Conservation (phyloP, 2,113 vertebrate species). For the Procavia capensis region DNA sequence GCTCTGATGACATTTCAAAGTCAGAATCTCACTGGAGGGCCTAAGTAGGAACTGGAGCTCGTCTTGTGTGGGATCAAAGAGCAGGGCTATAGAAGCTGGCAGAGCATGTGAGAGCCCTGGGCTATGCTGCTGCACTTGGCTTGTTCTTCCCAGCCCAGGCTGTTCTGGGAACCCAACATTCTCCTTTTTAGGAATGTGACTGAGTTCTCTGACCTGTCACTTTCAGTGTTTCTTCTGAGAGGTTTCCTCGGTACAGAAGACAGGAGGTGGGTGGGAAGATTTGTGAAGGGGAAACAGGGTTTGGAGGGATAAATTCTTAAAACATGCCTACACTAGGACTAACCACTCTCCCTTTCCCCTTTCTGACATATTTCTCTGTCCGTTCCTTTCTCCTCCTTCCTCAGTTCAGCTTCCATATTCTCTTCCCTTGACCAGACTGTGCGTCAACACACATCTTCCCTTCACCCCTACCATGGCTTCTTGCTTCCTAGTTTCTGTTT, state of each 20-base stretch:
- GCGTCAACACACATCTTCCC: background rate
- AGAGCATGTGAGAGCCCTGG: background rate
- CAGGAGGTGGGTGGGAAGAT: background rate
- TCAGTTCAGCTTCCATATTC: background rate
- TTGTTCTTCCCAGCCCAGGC: background rate
- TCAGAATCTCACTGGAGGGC: background rate
- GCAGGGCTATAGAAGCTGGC: background rate
- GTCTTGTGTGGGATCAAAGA: background rate
- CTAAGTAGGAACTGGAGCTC: background rate
- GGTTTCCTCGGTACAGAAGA: background rate
- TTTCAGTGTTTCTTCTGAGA: background rate
- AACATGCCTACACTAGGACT: background rate
- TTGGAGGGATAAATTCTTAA: background rate
- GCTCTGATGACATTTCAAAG: background rate
- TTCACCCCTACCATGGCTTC: background rate
- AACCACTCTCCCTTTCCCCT: background rate
- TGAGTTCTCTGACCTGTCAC: background rate
- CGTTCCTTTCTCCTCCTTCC: background rate
- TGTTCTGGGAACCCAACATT: background rate
- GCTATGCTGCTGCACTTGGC: background rate
- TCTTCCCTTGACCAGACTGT: background rate
- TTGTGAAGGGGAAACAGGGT: background rate
- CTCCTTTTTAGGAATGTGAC: background rate
- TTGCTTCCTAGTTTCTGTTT: background rate
- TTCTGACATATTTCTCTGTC: background rate